These are phyloP conservation scores for Caenorhabditis remanei DNA, from an alignment of 1,140 invertebrate species.

Conservation along the genomic window DNA sequence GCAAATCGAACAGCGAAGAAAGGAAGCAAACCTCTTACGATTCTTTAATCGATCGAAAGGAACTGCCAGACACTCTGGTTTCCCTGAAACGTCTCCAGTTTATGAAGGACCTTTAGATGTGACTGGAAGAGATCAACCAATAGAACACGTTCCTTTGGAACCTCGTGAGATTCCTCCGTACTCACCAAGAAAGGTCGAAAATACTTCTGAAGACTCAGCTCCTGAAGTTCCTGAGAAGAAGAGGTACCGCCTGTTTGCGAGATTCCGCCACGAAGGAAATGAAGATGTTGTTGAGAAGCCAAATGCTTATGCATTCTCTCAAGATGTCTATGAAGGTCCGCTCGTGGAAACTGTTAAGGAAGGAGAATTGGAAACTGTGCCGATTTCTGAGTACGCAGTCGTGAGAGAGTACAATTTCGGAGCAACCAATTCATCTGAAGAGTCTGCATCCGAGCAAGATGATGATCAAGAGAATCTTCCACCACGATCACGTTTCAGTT, in stretches of 20 bases:
- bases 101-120: slow-evolving; percentile 6
- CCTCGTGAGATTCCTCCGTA: not conserved
- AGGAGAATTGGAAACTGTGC: not conserved
- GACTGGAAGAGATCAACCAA: not conserved
- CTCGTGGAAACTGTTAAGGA: not conserved
- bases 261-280: slow-evolving; percentile 62
- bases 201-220: not conserved
- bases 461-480: slow-evolving; percentile 22
- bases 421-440: not conserved
- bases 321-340: not conserved
- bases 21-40: not conserved
- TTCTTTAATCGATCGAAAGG: not conserved
- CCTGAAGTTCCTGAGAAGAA: not conserved
- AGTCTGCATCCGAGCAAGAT: not conserved
- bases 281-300: slow-evolving; percentile 72
- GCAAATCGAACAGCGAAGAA: not conserved
- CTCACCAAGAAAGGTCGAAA: slow-evolving; percentile 34
- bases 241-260: slow-evolving; percentile 28
- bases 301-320: slow-evolving; percentile 50
- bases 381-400: too few relatives aligned
- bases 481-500: slow-evolving; percentile 6
- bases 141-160: slow-evolving; percentile 6
- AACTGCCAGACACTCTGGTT: not conserved
- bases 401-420: too few relatives aligned
- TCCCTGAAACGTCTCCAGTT: slow-evolving; percentile 10